Percentiles rank a stretch among this genome's conserved stretches.
Conservation (phyloP, 2,888 invertebrate genomes). For the Serripes groenlandicus region DNA sequence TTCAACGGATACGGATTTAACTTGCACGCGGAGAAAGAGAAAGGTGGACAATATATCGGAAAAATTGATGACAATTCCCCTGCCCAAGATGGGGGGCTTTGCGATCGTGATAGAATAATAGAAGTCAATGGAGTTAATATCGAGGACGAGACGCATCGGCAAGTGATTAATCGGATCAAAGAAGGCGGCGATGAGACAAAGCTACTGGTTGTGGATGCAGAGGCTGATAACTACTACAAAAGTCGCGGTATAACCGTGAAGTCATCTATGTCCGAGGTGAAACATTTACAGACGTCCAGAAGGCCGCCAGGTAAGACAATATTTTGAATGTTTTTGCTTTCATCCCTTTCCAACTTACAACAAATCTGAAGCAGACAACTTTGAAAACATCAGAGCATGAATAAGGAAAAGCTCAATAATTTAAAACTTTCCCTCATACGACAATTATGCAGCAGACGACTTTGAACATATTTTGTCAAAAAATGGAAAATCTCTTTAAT, state of each 20-base stretch:
- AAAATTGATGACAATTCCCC: slow-evolving; percentile 92
- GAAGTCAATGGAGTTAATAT: slow-evolving; percentile 96
- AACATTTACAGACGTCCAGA: slow-evolving; percentile 19
- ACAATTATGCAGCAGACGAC: no score
- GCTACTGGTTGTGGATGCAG: slow-evolving; percentile 93
- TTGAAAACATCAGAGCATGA: no score
- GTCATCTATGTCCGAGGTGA: slow-evolving; percentile 71
- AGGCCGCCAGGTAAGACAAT: slow-evolving; percentile 9
- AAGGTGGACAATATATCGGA: slow-evolving; percentile 97
- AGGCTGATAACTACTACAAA: slow-evolving; percentile 91
- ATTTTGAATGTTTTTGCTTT: no score
- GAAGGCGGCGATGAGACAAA: slow-evolving; percentile 93
- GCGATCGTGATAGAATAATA: slow-evolving; percentile 93
- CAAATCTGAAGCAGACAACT: no score
- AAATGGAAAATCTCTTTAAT: no score
- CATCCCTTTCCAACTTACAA: no score
- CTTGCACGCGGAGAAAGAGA: slow-evolving; percentile 98
- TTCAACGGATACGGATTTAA: slow-evolving; percentile 99
- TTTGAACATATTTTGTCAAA: no score
- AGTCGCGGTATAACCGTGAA: slow-evolving; percentile 86
- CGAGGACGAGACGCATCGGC: slow-evolving; percentile 95
- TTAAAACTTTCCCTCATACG: no score
- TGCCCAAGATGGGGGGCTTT: slow-evolving; percentile 89
- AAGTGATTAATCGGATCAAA: slow-evolving; percentile 97
- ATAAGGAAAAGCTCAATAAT: no score